phyloP scores from a whole-genome alignment of 2,797 vertebrate genomes.

The Brachyrhaphis roseni region DNA sequence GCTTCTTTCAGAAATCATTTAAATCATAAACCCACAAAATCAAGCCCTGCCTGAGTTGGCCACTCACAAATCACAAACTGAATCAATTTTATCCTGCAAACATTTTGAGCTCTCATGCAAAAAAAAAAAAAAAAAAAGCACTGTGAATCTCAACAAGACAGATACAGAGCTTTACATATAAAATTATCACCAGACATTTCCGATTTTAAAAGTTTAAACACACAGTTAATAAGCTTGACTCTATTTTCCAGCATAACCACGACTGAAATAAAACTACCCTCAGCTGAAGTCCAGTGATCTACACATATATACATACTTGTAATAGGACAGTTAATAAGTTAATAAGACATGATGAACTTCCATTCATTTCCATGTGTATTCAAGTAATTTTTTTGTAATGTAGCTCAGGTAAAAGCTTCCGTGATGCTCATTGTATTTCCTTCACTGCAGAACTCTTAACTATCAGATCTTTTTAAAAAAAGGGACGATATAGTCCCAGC shows the following conservation, averaged over 20 bases:
- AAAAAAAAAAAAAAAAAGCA: neutral
- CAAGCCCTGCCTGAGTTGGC: neutral
- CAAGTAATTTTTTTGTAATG: neutral
- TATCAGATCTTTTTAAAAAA: slow-evolving; percentile 25
- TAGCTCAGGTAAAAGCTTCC: neutral
- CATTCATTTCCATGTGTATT: neutral
- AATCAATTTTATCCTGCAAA: neutral
- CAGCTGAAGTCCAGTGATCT: neutral
- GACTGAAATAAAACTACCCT: neutral
- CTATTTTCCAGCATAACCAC: neutral
- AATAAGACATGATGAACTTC: neutral
- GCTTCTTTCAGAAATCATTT: neutral
- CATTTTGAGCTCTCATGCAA: neutral
- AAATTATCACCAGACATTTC: neutral
- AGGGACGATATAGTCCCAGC: slow-evolving; percentile 18
- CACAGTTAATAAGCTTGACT: neutral
- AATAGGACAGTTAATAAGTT: accelerated
- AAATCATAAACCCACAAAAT: neutral
- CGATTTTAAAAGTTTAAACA: neutral
- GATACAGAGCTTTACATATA: neutral
- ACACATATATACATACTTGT: neutral
- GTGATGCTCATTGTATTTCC: slow-evolving; percentile 1
- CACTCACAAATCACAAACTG: neutral
- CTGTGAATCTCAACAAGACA: neutral
- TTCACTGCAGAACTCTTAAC: slow-evolving; percentile 14